phyloP scores from a whole-genome alignment of 2,113 vertebrate species.

The Amblyornis subalaris region DNA sequence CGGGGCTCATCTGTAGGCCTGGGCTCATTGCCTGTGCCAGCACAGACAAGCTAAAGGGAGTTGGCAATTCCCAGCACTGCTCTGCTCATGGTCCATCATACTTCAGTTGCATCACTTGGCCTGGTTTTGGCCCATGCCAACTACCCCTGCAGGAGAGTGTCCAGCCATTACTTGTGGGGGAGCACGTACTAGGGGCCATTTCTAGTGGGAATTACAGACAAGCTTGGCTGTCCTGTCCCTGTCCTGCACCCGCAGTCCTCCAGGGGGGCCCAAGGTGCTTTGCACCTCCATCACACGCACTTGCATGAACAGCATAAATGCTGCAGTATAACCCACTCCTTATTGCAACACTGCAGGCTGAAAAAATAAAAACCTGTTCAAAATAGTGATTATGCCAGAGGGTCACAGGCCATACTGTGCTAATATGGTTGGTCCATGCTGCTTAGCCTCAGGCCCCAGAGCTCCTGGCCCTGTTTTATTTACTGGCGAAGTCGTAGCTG shows the following conservation, averaged over 20 bases:
- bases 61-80: rapidly evolving
- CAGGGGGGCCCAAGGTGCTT: background rate
- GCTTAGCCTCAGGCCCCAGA: background rate
- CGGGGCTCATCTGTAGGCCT: rapidly evolving
- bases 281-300: background rate
- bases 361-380: background rate
- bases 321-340: background rate
- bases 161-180: background rate
- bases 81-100: rapidly evolving
- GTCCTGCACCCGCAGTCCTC: rapidly evolving
- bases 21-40: background rate
- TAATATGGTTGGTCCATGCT: rapidly evolving
- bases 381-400: background rate
- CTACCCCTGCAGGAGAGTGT: background rate
- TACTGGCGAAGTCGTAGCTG: background rate
- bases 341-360: background rate
- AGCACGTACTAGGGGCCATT: background rate
- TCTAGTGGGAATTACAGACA: background rate
- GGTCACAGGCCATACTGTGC: rapidly evolving
- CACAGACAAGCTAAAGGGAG: background rate
- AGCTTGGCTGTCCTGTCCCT: rapidly evolving
- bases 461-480: background rate
- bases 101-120: background rate
- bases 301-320: background rate
- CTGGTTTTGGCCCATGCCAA: background rate